Evolutionary conservation across 2,113 vertebrate genomes (phyloP).

Genomic region (Odocoileus hemionus): DNA sequence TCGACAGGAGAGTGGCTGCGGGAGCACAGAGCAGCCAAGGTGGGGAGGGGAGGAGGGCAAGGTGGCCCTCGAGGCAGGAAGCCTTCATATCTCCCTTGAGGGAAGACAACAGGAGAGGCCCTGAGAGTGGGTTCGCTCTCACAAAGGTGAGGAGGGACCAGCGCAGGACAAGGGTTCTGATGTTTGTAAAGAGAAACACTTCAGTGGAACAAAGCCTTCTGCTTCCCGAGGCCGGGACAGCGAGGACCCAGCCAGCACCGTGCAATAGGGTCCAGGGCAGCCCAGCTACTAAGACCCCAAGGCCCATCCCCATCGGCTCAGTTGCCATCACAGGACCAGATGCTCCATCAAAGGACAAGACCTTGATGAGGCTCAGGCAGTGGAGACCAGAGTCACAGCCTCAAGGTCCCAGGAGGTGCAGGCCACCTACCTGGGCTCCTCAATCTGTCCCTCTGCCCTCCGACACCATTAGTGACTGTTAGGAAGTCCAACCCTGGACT

Average conservation of each 20-base stretch:
- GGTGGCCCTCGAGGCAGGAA: neutral
- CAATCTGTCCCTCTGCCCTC: neutral
- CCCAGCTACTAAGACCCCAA: neutral
- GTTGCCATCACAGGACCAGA: neutral
- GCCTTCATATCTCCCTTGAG: neutral
- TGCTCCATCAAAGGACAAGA: neutral
- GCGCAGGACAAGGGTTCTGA: neutral
- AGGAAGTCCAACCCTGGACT: neutral
- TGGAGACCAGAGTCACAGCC: neutral
- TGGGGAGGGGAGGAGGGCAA: neutral
- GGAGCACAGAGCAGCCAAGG: rapidly evolving
- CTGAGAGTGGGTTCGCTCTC: neutral
- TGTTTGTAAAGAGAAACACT: neutral
- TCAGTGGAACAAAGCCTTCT: neutral
- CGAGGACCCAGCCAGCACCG: neutral
- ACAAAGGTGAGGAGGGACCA: neutral
- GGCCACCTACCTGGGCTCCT: rapidly evolving
- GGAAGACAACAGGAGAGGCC: neutral
- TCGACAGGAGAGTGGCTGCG: neutral
- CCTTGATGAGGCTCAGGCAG: neutral
- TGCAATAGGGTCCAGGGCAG: neutral
- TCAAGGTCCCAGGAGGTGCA: neutral
- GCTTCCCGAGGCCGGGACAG: neutral
- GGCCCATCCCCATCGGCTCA: too few relatives aligned
- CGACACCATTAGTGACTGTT: rapidly evolving